Base-by-base conservation (phyloP, 2,888 invertebrate species). In the Petrolisthes manimaculis region DNA sequence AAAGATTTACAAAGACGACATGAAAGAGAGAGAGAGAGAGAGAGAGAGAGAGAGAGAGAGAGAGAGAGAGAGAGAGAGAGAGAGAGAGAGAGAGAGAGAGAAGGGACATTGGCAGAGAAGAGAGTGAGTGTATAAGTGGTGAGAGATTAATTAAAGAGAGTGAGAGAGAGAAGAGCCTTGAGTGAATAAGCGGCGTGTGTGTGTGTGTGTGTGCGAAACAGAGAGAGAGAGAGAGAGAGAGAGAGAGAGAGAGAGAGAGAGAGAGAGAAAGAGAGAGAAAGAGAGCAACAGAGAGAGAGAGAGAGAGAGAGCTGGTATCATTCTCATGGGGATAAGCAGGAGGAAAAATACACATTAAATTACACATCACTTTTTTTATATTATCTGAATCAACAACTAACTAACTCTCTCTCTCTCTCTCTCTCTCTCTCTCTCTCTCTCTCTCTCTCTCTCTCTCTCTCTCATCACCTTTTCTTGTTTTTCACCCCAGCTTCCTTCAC, bases 201-300 rank as follows among this genome's bases (percentile, higher is more conserved):
- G 61, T 61, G 61, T 61, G 61, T 61, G 61, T 61, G 61, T 61
- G 61, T 61, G 61, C 14, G 61, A 9, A 14, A 9, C 8, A 9
- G 61, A 9, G 61, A 9, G 61, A 9, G 61, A 9, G 61, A 12
- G 61, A 12, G 61, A 12, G 61, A 12, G 61, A 12, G 61, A 12
- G 61, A 12, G 61, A 12, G 61, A 61, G 74, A 74, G 74, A 74
- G 74, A 74, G 24, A 74, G 24, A 74, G 24, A 21, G 24, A 56
- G 56, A 80, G 79, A 79, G 79, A 79, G 55, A 79, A 54, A 79
- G 74, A 74, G 18, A 74, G 74, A 21, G 18, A 74, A 3, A 74
- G 18, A 21, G 21, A 61, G 9, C 12, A 61, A 61, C 61, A 9
- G 61, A 61, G 18, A 61, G 61, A 61, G 61, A 37, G 67, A 67